These are phyloP conservation scores for Sebastes cheni DNA, from an alignment of 2,797 vertebrate species.

Conservation along the genomic window DNA sequence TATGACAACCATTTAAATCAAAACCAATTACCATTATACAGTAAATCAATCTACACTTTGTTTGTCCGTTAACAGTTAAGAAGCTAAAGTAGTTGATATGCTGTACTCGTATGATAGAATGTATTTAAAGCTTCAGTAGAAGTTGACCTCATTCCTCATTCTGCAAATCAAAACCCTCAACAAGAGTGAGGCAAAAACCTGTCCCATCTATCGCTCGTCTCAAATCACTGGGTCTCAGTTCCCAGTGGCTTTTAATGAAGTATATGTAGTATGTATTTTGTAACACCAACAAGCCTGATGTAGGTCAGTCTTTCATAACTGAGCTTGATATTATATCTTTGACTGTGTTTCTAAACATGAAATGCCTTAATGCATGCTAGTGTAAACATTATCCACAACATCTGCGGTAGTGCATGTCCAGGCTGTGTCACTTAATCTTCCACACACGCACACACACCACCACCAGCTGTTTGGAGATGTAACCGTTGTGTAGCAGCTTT, in stretches of 20 bases:
- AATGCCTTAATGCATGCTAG: slow-evolving; percentile 59
- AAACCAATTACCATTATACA: not conserved
- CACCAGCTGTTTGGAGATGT: slow-evolving; percentile 9
- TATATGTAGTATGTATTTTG: not conserved
- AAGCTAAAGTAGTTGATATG: not conserved
- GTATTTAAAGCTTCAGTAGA: not conserved
- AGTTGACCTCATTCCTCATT: not conserved
- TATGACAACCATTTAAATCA: not conserved
- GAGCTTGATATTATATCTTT: slow-evolving; percentile 4
- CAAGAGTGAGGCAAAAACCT: not conserved
- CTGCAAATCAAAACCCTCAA: not conserved
- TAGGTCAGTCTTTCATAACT: not conserved
- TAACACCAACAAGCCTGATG: not conserved
- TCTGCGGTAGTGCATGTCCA: slow-evolving; percentile 15
- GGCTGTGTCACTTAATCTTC: not conserved
- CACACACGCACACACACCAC: not conserved
- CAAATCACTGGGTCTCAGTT: not conserved
- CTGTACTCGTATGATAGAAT: not conserved
- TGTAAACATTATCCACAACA: not conserved
- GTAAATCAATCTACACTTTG: not conserved
- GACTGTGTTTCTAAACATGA: slow-evolving; percentile 28
- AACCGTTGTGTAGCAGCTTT: slow-evolving; percentile 7
- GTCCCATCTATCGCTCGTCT: not conserved
- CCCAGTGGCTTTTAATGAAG: slow-evolving; percentile 15
- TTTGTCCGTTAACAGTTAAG: not conserved